Evolutionary conservation across 2,888 invertebrate genomes (phyloP), one percentile per base, ranked within the genome.

Genomic region (Drosophila eohydei): DNA sequence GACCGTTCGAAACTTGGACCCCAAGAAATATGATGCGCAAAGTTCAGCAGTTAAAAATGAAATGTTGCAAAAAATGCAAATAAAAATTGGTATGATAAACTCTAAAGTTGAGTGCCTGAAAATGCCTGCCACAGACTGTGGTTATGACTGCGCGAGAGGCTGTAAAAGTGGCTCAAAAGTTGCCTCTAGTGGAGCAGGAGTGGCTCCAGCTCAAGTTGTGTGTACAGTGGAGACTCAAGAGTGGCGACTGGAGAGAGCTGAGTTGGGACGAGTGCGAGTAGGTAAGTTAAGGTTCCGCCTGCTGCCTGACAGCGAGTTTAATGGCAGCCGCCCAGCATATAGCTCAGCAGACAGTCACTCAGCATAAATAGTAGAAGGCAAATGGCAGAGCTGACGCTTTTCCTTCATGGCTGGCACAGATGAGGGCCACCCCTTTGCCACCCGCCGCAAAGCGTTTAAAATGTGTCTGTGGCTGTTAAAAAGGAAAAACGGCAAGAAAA

Each of bases 1-100:
- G 63, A 78, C 38, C 54, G 41, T 30, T 54, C 41, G 30, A 57
- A 68, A 78, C 57, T 71, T 68, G 54, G 46, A 44, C n/a, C 34
- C n/a, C n/a, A 59, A 71, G 71, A 76, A 80, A 76, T 77, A 67
- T 79, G 74, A 73, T 75, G 80, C 77, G 74, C n/a, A 89, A 89
- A 89, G 79, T 89, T 89, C 75, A 82, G 85, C 90, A 81, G 83
- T 89, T 80, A 81, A 89, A 87, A 89, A 88, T 89, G 83, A 89
- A 87, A 88, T 87, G 81, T 88, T 80, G 77, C 74, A 74, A 74
- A 80, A 88, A 82, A 83, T 75, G 74, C 67, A 78, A 79, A 85
- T 81, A 69, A 77, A 78, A 80, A 80, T 78, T 73, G 79, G 56
- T 70, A 67, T 68, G 75, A 79, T 75, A 66, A 74, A 64, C 72